These are phyloP conservation scores for Opisthograptis luteolata DNA, from an alignment of 2,888 invertebrate species.

Conservation along the genomic window DNA sequence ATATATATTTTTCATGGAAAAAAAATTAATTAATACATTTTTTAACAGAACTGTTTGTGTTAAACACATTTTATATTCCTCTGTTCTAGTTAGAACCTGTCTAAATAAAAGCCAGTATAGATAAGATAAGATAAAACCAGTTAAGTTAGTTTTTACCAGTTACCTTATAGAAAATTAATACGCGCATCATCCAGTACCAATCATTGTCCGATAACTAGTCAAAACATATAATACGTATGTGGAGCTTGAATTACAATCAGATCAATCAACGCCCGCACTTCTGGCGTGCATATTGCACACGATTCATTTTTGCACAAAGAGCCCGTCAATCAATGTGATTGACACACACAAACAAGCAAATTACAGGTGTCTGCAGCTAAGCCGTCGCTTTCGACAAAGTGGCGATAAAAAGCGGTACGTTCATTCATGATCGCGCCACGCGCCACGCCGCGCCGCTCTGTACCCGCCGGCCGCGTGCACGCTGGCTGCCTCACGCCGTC, in stretches of 20 bases:
- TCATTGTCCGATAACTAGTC: too few relatives aligned
- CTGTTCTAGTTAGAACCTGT: too few relatives aligned
- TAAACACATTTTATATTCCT: too few relatives aligned
- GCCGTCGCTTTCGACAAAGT: slow-evolving; percentile 66
- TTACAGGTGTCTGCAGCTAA: slow-evolving; percentile 72
- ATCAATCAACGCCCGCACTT: slow-evolving; percentile 5
- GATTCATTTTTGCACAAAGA: slow-evolving; percentile 24
- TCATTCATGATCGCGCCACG: slow-evolving; percentile 54
- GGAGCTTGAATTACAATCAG: too few relatives aligned
- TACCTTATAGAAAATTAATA: too few relatives aligned
- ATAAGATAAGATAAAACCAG: too few relatives aligned
- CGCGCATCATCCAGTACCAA: too few relatives aligned
- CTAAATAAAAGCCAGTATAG: too few relatives aligned
- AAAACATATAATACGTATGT: too few relatives aligned
- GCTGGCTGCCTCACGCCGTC: slow-evolving; percentile 29
- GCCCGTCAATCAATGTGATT: slow-evolving; percentile 54
- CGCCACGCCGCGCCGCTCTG: slow-evolving; percentile 28
- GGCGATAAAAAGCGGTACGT: slow-evolving; percentile 72
- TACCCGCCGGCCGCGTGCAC: slow-evolving; percentile 28
- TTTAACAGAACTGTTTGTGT: too few relatives aligned
- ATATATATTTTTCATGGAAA: too few relatives aligned
- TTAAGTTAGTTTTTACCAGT: too few relatives aligned
- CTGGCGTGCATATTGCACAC: slow-evolving; percentile 20
- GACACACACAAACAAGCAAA: slow-evolving; percentile 66
- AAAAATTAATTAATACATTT: not conserved